Base-by-base conservation (phyloP, 2,113 vertebrate genomes). In the Aramus guarauna region DNA sequence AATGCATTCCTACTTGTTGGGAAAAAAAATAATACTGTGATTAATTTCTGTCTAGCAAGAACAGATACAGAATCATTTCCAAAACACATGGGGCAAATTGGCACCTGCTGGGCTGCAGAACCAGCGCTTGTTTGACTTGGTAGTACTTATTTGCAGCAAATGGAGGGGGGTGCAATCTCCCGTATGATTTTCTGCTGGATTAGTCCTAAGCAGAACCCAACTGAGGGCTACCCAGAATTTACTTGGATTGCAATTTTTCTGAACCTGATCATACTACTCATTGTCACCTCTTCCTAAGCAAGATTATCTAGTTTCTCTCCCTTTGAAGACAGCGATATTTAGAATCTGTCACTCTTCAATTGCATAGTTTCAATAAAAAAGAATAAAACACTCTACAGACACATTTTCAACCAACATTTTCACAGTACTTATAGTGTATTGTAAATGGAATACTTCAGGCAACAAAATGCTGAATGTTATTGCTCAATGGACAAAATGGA, bases 401-500 rank as follows among this genome's bases (percentile, higher is more conserved):
- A 55, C 59, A 62, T 93, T 94, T 94, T 55, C 75, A 30, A 27
- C 4, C 72, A 69, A 78, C 67, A 50, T 58, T 95, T 92, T 87
- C 80, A 48, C 84, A 39, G 69, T 26, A 27, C 83, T 96, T 95
- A 74, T 41, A 30, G 66, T 7, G 45, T 75, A 79, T 58, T 79
- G 58, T 50, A 92, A 79, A 92, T 71, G 74, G 62, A 88, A 77
- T 82, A 87, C 84, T 97, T 92, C 80, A 90, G 81, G 92, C 74
- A 88, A 88, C 81, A 66, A 88, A 94, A 77, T 55, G 73, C 81
- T 90, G 89, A 88, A 47, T 59, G 41, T 58, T 94, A 83, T 87
- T 95, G 77, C 96, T 97, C 92, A 55, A 34, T 77, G 92, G 84
- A 9, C 66, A 66, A 88, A 92, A 95, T 39, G 66, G 96, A 74